Conservation (phyloP, 2,888 invertebrate species). For the Parnassius smintheus region DNA sequence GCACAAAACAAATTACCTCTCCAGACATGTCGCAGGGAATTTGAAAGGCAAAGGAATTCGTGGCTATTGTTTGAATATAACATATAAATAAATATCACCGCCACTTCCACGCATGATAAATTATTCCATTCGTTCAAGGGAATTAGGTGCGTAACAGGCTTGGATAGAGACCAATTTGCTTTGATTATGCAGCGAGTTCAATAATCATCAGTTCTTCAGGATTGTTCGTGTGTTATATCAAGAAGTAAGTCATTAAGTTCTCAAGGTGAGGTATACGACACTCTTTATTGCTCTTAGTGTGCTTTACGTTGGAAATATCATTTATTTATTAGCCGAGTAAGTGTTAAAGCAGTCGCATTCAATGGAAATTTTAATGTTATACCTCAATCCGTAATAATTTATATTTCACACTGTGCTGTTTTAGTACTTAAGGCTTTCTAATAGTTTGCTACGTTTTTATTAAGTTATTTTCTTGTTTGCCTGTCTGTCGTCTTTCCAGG, state of each 20-base stretch:
- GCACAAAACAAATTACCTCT: slow-evolving; percentile 4
- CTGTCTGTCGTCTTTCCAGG: too few species aligned
- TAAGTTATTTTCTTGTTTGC: too few species aligned
- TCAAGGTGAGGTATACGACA: slow-evolving; percentile 26
- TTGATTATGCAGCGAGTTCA: not conserved
- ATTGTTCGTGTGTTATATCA: slow-evolving; percentile 15
- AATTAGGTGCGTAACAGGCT: not conserved
- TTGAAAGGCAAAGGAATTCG: slow-evolving; percentile 15
- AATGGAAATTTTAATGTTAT: slow-evolving; percentile 3
- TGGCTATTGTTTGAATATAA: slow-evolving; percentile 20
- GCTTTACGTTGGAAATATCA: slow-evolving; percentile 6
- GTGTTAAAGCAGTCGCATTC: slow-evolving; percentile 5
- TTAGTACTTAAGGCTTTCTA: too few species aligned
- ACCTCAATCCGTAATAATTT: not conserved
- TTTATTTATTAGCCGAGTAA: slow-evolving; percentile 7
- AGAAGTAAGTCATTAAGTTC: slow-evolving; percentile 26
- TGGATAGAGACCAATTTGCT: not conserved
- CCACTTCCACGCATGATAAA: slow-evolving; percentile 9
- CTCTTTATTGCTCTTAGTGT: slow-evolving; percentile 8
- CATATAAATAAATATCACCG: slow-evolving; percentile 7
- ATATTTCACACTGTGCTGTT: too few species aligned
- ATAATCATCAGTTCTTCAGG: slow-evolving; percentile 10
- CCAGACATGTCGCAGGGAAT: slow-evolving; percentile 9
- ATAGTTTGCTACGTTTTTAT: too few species aligned
- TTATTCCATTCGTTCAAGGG: not conserved